Evolutionary conservation across 2,888 invertebrate species (phyloP).

Genomic region (Dynastes tityus): DNA sequence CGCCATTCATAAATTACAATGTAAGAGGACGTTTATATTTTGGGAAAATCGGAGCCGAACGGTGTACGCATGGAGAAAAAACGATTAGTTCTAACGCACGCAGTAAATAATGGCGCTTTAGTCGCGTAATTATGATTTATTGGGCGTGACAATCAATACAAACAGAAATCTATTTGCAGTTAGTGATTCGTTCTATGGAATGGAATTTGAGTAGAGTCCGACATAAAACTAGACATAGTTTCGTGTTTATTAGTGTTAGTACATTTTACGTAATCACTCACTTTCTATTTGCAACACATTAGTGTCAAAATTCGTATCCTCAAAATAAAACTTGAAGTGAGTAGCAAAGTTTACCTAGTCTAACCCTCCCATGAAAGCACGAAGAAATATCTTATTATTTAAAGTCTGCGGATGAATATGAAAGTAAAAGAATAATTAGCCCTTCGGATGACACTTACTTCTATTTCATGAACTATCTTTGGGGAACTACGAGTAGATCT

Average conservation of each 20-base stretch:
- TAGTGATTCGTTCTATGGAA: conserved; percentile 10
- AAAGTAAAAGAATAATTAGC: too few species aligned
- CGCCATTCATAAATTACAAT: conserved; percentile 39
- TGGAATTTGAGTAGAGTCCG: background rate
- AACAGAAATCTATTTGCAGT: conserved; percentile 28
- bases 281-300: too few species aligned
- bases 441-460: too few species aligned
- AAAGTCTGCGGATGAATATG: too few species aligned
- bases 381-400: too few species aligned
- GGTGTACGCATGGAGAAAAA: background rate
- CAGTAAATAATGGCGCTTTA: conserved; percentile 9
- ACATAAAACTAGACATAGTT: background rate
- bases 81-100: background rate
- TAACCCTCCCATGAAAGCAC: too few species aligned
- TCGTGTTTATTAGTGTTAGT: background rate
- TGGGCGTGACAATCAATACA: conserved; percentile 31
- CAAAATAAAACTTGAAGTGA: too few species aligned
- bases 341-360: too few species aligned
- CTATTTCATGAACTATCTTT: too few species aligned
- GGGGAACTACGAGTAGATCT: too few species aligned
- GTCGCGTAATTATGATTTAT: conserved; percentile 38
- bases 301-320: too few species aligned
- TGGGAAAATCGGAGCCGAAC: conserved; percentile 1
- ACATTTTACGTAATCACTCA: too few species aligned
- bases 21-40: conserved; percentile 38